These are phyloP conservation scores for Anolis apletophallus DNA, from an alignment of 2,797 vertebrate genomes.

Conservation along the genomic window DNA sequence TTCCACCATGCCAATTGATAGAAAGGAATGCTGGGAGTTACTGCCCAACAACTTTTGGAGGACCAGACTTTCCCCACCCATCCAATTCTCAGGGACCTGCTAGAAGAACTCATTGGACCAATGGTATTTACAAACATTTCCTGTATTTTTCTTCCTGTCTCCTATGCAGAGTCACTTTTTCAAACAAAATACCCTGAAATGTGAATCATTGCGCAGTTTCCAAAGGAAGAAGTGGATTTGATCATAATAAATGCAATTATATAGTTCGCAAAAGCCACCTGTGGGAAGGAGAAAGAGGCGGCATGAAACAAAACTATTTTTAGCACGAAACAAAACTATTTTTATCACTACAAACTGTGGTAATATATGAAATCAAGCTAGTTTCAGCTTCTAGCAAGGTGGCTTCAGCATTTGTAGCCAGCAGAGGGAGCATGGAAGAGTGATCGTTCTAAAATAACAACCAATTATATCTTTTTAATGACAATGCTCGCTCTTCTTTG, in stretches of 20 bases:
- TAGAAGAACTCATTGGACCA: too few species aligned
- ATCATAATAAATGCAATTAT: slow-evolving; percentile 53
- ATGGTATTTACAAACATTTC: not conserved
- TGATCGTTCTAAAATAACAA: slow-evolving; percentile 23
- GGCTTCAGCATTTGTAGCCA: slow-evolving; percentile 53
- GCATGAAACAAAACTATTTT: slow-evolving; percentile 53
- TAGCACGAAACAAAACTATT: slow-evolving; percentile 46
- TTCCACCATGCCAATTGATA: too few species aligned
- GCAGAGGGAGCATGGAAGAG: slow-evolving; percentile 71
- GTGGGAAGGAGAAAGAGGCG: slow-evolving; percentile 33
- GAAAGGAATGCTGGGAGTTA: too few species aligned
- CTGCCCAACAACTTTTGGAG: too few species aligned
- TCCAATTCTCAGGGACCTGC: too few species aligned
- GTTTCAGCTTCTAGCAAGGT: slow-evolving; percentile 54
- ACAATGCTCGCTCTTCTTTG: slow-evolving; percentile 16
- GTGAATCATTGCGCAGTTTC: slow-evolving; percentile 46
- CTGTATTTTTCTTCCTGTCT: not conserved
- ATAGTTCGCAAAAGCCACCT: slow-evolving; percentile 56
- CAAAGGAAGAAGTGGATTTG: slow-evolving; percentile 42
- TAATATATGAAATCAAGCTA: slow-evolving; percentile 31
- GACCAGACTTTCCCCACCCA: too few species aligned
- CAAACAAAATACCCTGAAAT: not conserved
- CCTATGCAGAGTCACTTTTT: slow-evolving; percentile 44
- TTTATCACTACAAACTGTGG: slow-evolving; percentile 62
- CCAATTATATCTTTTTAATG: slow-evolving; percentile 5